These are phyloP conservation scores for Drosophila prostipennis DNA, from an alignment of 2,888 invertebrate species.

Conservation along the genomic window DNA sequence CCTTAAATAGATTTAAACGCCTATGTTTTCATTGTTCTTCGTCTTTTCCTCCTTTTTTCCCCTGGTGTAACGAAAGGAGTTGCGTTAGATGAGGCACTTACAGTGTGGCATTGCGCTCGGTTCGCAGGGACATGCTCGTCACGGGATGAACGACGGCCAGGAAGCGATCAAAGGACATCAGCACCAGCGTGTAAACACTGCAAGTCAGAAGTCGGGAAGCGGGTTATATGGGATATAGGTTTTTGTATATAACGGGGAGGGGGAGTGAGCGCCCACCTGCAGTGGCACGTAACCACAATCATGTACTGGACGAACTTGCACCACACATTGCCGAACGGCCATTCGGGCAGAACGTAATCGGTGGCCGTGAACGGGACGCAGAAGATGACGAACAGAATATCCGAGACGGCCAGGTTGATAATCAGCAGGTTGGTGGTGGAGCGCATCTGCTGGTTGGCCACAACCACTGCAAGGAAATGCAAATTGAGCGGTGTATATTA, in stretches of 20 bases:
- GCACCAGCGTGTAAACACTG: conserved; percentile 95
- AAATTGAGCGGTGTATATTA: neutral
- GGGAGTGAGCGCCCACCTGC: conserved; percentile 79
- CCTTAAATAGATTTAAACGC: neutral
- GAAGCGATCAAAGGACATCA: conserved; percentile 96
- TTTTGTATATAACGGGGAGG: neutral
- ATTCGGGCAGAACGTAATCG: conserved; percentile 93
- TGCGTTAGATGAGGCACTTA: conserved; percentile 70
- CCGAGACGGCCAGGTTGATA: conserved; percentile 95
- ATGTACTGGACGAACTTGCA: conserved; percentile 94
- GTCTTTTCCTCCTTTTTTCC: too few species aligned
- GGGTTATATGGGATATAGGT: neutral
- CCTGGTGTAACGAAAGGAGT: too few species aligned
- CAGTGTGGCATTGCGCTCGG: conserved; percentile 91
- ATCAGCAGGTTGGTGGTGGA: conserved; percentile 96
- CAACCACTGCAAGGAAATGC: conserved; percentile 87
- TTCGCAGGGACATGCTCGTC: conserved; percentile 93
- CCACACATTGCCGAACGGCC: conserved; percentile 96
- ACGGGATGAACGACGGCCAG: conserved; percentile 97
- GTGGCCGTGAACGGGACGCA: conserved; percentile 97
- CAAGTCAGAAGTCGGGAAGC: conserved; percentile 4
- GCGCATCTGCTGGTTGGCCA: conserved; percentile 95
- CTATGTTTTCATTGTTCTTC: neutral
- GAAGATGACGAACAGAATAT: conserved; percentile 95
- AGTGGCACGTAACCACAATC: conserved; percentile 96